phyloP scores from a whole-genome alignment of 23 tunicate species.

The Halocynthia aurantium region DNA sequence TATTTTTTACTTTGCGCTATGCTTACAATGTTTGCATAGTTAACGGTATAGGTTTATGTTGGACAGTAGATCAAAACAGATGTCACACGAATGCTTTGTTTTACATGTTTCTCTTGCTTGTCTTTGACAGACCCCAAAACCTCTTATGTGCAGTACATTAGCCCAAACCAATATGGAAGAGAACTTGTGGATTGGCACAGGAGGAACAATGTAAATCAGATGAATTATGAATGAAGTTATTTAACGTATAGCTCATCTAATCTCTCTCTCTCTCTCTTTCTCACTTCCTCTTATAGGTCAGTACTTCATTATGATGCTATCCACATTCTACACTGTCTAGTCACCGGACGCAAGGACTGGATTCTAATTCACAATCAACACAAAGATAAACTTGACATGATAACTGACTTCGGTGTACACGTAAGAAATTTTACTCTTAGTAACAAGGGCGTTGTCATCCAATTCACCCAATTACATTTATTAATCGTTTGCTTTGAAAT shows the following conservation, averaged over 20 bases:
- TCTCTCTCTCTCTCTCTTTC: too few species aligned
- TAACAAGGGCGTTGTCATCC: too few species aligned
- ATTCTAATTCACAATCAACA: constrained; percentile 50
- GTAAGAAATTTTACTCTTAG: background rate
- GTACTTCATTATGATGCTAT: constrained; percentile 87
- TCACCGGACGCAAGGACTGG: constrained; percentile 90
- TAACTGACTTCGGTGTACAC: constrained; percentile 32
- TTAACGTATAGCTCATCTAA: too few species aligned
- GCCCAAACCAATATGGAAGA: constrained; percentile 49
- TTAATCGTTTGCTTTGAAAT: too few species aligned
- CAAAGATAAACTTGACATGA: constrained; percentile 45
- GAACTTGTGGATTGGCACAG: constrained; percentile 90
- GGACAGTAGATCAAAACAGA: too few species aligned
- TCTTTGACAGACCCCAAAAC: constrained; percentile 31
- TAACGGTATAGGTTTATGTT: too few species aligned
- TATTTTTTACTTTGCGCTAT: too few species aligned
- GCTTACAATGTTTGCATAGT: too few species aligned
- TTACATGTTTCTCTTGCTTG: too few species aligned
- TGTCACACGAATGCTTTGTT: too few species aligned
- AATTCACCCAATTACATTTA: too few species aligned
- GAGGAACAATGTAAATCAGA: constrained; percentile 35
- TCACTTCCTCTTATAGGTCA: constrained; percentile 20
- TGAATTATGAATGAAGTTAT: too few species aligned
- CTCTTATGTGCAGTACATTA: constrained; percentile 77
- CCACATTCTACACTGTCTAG: constrained; percentile 79